Percentiles rank a stretch among this genome's conserved stretches.
Conservation (phyloP, 2,888 invertebrate genomes). For the Hypselothyrea guttata region DNA sequence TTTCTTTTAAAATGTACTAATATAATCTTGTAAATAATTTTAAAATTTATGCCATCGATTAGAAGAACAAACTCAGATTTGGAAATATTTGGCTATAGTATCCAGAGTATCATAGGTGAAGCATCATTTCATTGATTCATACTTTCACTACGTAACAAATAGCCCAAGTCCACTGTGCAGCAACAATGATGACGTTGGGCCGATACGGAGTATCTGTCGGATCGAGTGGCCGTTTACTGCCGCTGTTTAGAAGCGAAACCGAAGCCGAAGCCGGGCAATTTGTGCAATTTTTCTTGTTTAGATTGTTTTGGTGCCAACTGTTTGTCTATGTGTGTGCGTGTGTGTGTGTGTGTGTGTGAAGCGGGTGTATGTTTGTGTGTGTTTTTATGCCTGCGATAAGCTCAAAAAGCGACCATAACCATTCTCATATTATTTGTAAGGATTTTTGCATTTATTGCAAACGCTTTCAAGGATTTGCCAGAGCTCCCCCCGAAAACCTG, state of each 20-base stretch:
- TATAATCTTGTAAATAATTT: no score
- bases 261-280: constrained; percentile 71
- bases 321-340: constrained; percentile 19
- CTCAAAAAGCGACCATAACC: constrained; percentile 68
- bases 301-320: constrained; percentile 59
- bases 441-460: constrained; percentile 77
- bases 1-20: no score
- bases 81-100: no score
- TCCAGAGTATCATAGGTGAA: no score
- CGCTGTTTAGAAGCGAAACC: constrained; percentile 60
- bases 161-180: constrained; percentile 34
- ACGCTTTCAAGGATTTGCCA: constrained; percentile 68
- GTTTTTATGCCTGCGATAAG: constrained; percentile 73
- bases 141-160: not conserved
- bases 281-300: constrained; percentile 73
- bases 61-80: no score
- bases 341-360: constrained; percentile 33
- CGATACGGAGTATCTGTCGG: constrained; percentile 38
- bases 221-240: constrained; percentile 49
- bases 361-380: constrained; percentile 32
- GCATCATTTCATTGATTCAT: no score
- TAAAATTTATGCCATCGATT: no score
- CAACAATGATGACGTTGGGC: constrained; percentile 39
- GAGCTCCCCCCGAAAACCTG: constrained; percentile 15
- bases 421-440: constrained; percentile 77